Evolutionary conservation across 1,140 invertebrate genomes (phyloP).

Genomic region (Danaus melanippus): DNA sequence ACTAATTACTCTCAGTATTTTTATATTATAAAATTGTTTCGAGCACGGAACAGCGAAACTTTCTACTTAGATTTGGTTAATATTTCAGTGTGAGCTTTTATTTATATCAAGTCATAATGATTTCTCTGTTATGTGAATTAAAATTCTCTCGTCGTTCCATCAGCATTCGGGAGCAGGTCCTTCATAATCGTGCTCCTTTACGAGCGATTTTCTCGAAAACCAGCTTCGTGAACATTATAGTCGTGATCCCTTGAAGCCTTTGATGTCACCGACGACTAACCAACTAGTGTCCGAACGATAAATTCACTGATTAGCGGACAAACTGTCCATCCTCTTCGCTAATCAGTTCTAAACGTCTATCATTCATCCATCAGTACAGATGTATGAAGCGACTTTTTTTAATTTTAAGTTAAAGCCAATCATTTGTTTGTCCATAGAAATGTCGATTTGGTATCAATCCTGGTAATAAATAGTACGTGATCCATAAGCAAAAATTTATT

Average conservation of each 20-base stretch:
- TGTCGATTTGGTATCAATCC: not conserved
- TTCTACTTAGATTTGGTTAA: too few species aligned
- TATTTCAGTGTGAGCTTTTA: too few species aligned
- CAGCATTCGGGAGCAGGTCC: constrained; percentile 21
- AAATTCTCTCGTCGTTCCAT: constrained; percentile 10
- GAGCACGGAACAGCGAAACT: not conserved
- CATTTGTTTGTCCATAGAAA: constrained; percentile 13
- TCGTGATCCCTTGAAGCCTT: constrained; percentile 52
- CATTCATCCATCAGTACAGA: constrained; percentile 28
- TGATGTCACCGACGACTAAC: constrained; percentile 53
- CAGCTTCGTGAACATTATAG: constrained; percentile 42
- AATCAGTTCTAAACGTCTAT: constrained; percentile 34
- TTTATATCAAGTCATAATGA: constrained; percentile 3
- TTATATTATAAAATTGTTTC: constrained; percentile 16
- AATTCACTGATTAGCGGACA: constrained; percentile 51
- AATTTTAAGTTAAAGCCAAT: constrained; percentile 9
- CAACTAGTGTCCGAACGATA: constrained; percentile 44
- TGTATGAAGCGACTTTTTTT: constrained; percentile 21
- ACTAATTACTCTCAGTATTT: constrained; percentile 22
- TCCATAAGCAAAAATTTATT: not conserved
- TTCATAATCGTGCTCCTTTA: constrained; percentile 51
- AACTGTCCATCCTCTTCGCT: constrained; percentile 40
- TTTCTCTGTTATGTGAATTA: not conserved
- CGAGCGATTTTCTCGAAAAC: constrained; percentile 54
- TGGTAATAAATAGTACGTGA: not conserved